A percentile compares a stretch with the other conserved stretches of the same genome.
Conservation (phyloP, 2,888 invertebrate genomes). For the Agrotis puta region DNA sequence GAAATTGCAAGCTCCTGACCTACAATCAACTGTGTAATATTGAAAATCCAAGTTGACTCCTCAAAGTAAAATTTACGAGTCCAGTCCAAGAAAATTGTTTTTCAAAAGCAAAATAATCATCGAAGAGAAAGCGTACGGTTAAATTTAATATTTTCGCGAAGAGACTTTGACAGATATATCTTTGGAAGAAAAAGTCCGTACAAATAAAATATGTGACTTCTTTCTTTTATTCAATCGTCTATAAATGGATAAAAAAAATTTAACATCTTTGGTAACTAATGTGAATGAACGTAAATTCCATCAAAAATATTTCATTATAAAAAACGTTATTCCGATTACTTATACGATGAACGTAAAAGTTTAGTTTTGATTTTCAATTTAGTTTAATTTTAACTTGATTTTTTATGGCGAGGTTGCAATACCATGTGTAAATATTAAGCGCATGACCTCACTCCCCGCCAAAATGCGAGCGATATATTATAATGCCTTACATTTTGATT, state of each 20-base stretch:
- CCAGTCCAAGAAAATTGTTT: slow-evolving; percentile 15
- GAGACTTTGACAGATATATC: slow-evolving; percentile 29
- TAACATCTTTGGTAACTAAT: slow-evolving; percentile 13
- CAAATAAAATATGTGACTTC: slow-evolving; percentile 27
- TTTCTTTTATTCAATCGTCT: slow-evolving; percentile 26
- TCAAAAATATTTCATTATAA: slow-evolving; percentile 43
- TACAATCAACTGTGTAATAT: background rate
- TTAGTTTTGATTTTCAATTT: slow-evolving; percentile 5
- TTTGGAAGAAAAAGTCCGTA: slow-evolving; percentile 8
- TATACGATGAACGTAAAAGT: background rate
- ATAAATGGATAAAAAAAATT: slow-evolving; percentile 20
- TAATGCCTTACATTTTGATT: too few relatives aligned
- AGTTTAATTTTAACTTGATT: background rate
- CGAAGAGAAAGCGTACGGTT: slow-evolving; percentile 5
- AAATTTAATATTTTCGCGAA: slow-evolving; percentile 27
- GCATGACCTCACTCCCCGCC: too few relatives aligned
- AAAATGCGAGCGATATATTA: too few relatives aligned
- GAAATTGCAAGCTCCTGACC: background rate
- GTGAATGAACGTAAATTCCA: slow-evolving; percentile 45
- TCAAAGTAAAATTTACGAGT: slow-evolving; percentile 2
- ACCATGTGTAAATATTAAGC: too few relatives aligned
- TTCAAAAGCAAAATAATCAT: slow-evolving; percentile 24
- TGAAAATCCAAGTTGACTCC: slow-evolving; percentile 5
- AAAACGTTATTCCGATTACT: too few relatives aligned
- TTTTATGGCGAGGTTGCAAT: too few relatives aligned